Evolutionary conservation across 1,140 invertebrate genomes (phyloP).

Genomic region (Formica selysi): DNA sequence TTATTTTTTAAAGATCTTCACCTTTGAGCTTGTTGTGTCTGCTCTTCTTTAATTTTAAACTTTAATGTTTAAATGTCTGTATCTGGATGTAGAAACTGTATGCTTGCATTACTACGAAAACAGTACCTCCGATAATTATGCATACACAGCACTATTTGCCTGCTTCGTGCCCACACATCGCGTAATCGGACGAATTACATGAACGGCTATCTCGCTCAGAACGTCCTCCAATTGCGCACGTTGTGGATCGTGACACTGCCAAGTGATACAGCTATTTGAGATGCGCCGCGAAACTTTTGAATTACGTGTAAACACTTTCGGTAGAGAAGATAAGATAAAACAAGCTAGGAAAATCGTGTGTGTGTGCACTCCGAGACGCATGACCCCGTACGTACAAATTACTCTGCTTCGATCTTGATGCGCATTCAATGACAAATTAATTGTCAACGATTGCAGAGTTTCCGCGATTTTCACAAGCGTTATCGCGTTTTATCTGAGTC

Average conservation of each 20-base stretch:
- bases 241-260: conserved; percentile 5
- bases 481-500: background rate
- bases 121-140: conserved; percentile 39
- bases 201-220: conserved; percentile 44
- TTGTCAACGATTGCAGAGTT: conserved; percentile 4
- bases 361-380: background rate
- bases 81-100: conserved; percentile 30
- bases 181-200: conserved; percentile 56
- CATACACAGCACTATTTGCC: conserved; percentile 51
- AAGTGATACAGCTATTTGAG: conserved; percentile 50
- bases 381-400: conserved; percentile 17
- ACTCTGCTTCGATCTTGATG: conserved; percentile 9
- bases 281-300: conserved; percentile 55
- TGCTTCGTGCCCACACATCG: conserved; percentile 43
- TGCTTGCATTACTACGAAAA: conserved; percentile 55
- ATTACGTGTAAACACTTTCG: conserved; percentile 56
- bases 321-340: conserved; percentile 68
- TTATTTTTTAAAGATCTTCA: background rate
- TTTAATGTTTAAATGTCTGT: conserved; percentile 16
- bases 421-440: conserved; percentile 45
- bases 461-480: background rate
- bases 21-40: background rate
- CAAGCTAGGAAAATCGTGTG: conserved; percentile 18
- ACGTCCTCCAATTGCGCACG: conserved; percentile 46
- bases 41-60: background rate